Evolutionary conservation across 2,113 vertebrate species (phyloP), one percentile per base, ranked within the genome.

Genomic region (Trogon surrucura): DNA sequence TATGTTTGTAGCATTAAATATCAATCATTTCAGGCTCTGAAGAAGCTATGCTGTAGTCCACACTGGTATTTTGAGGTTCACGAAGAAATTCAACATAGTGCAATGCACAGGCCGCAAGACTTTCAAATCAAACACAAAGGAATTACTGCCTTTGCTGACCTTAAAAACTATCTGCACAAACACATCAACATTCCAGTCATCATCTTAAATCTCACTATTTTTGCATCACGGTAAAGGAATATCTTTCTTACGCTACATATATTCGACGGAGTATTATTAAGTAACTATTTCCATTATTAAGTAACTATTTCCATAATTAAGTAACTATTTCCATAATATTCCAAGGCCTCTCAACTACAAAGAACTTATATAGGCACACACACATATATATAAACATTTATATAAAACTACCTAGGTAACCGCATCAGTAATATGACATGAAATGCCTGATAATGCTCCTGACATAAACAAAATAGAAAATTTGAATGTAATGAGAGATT

Each of bases 321-420:
- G 7, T 15, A 71, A 47, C 13, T 41, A 26, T 34, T 84, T 84
- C 25, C 54, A 51, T 7, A 26, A 45, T 9, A 36, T 11, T 22
- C 69, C 50, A 84, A 64, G 29, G 20, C 3, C 30, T 60, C 26
- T 22, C 34, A 71, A 86, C 58, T 13, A 57, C 11, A 45, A 0
- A 61, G 4, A 71, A 6, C 18, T 32, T 27, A 34, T 1, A 48
- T 34, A 16, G 13, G 30, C 12, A 29, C 8, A 38, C 2, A 53
- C 16, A 58, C 11, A 78, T 5, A 32, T 17, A 41, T 7, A 36
- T 4, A 51, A 2, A 53, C 0, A 45, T 4, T 13, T 11, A 29
- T 5, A 56, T 9, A 54, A 53, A 70, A 77, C 14, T 16, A 80
- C 1, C 22, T 23, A 16, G 5, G 7, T 23, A 70, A 80, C 25